Evolutionary conservation across 2,113 vertebrate genomes (phyloP), one percentile per base, ranked within the genome.

Genomic region (Montifringilla adamsi): DNA sequence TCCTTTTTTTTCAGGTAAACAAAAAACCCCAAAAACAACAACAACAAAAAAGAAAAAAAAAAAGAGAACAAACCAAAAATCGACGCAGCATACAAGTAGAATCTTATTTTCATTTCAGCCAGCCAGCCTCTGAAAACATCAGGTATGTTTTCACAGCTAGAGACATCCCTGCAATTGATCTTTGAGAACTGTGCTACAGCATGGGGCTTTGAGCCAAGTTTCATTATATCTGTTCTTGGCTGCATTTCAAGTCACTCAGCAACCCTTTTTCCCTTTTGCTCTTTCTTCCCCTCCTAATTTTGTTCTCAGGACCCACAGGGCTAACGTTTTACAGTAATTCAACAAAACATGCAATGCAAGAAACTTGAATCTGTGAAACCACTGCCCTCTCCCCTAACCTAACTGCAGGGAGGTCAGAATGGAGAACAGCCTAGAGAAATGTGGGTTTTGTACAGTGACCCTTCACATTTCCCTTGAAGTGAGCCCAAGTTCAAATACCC

Each of bases 171-270:
- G 91, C 88, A 96, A 80, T 33, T 84, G 89, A 96, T 93, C 76
- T 96, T 79, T 67, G 59, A 75, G 85, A 94, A 41, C 85, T 55
- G 14, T 60, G 70, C 77, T 43, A 67, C 14, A 89, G 85, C 69
- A 28, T 0, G 16, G 58, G 62, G 67, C 53, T 86, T 67, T 84
- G 47, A 88, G 82, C 63, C 87, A 97, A 84, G 47, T 82, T 87
- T 92, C 68, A 94, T 91, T 93, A 90, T 96, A 90, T 68, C 79
- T 91, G 41, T 63, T 76, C 46, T 68, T 95, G 96, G 94, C 79
- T 90, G 83, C 75, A 81, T 90, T 96, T 97, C 86, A 96, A 95
- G 69, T 58, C 68, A 67, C 44, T 70, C 84, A 43, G 62, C 74
- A 94, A 77, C 22, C 63, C 64, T 84, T 81, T 91, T 93, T 78